Percentiles rank a stretch among this genome's conserved stretches.
phyloP scores from a whole-genome alignment of 2,888 invertebrate genomes.

The Epirrita christyi region DNA sequence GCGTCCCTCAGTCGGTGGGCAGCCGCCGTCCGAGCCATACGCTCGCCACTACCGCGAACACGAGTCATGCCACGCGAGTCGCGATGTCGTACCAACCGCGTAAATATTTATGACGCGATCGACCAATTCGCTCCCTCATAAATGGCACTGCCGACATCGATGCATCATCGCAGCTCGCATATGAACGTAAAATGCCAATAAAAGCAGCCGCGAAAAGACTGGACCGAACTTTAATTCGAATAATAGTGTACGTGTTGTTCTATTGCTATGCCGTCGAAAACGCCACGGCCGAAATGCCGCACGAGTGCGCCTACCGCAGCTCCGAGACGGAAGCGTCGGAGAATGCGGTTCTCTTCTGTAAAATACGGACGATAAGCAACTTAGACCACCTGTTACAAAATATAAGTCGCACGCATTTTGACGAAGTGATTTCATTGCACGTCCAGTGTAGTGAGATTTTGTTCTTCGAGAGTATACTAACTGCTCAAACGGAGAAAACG shows the following conservation, averaged over 20 bases:
- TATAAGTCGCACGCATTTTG: slow-evolving; percentile 86
- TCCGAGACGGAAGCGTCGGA: slow-evolving; percentile 83
- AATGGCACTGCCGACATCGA: slow-evolving; percentile 76
- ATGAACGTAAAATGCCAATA: slow-evolving; percentile 80
- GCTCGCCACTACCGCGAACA: slow-evolving; percentile 48
- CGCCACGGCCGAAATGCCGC: slow-evolving; percentile 82
- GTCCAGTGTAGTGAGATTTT: slow-evolving; percentile 90
- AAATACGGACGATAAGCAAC: slow-evolving; percentile 89
- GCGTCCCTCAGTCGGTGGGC: slow-evolving; percentile 80
- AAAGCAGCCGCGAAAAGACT: slow-evolving; percentile 75
- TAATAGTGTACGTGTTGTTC: slow-evolving; percentile 81
- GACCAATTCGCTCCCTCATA: slow-evolving; percentile 69
- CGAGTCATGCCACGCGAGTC: slow-evolving; percentile 73
- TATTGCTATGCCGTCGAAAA: slow-evolving; percentile 74
- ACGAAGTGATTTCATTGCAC: slow-evolving; percentile 87
- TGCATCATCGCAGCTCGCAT: slow-evolving; percentile 63
- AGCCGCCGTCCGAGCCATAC: slow-evolving; percentile 72
- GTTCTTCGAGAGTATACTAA: slow-evolving; percentile 89
- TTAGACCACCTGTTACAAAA: slow-evolving; percentile 88
- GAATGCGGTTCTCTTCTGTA: slow-evolving; percentile 86
- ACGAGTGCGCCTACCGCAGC: slow-evolving; percentile 89
- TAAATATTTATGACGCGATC: slow-evolving; percentile 81
- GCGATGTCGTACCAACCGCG: slow-evolving; percentile 73
- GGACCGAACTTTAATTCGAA: slow-evolving; percentile 78
- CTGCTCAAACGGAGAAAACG: slow-evolving; percentile 73